Percentiles rank a stretch among this genome's conserved stretches.
Evolutionary conservation across 2,797 vertebrate genomes (phyloP).

Genomic region (Carapus acus): DNA sequence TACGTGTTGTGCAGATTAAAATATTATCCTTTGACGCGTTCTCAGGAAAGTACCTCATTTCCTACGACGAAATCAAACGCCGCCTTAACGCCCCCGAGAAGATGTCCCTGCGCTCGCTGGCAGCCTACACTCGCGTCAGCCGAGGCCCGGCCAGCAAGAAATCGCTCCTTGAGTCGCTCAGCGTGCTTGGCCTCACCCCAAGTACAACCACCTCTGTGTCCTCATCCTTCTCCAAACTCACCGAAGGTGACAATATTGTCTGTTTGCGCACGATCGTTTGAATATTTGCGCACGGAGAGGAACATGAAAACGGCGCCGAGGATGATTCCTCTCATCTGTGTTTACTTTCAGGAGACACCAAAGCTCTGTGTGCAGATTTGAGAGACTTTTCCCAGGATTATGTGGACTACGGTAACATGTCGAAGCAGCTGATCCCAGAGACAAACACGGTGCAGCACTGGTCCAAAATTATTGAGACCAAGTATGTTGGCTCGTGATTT

Average conservation of each 20-base stretch:
- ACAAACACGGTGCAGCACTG: constrained; percentile 78
- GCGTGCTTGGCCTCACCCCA: constrained; percentile 71
- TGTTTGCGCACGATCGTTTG: neutral
- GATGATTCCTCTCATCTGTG: neutral
- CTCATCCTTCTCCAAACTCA: constrained; percentile 79
- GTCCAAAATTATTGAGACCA: constrained; percentile 81
- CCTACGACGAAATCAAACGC: constrained; percentile 76
- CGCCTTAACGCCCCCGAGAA: constrained; percentile 76
- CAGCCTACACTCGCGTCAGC: constrained; percentile 79
- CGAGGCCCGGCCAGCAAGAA: constrained; percentile 79
- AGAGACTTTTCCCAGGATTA: constrained; percentile 77
- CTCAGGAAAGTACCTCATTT: constrained; percentile 70
- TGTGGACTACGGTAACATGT: constrained; percentile 75
- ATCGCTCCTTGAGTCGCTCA: constrained; percentile 72
- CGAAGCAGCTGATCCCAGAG: constrained; percentile 75
- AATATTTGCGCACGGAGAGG: neutral
- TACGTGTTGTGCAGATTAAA: too few relatives aligned
- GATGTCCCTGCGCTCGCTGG: constrained; percentile 78
- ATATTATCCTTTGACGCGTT: too few relatives aligned
- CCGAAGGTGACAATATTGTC: constrained; percentile 64
- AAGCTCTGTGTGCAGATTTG: constrained; percentile 74
- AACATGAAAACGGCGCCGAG: neutral
- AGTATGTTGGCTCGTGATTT: constrained; percentile 49
- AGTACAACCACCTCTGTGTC: constrained; percentile 79
- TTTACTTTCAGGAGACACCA: constrained; percentile 67